Percentiles rank a stretch among this genome's conserved stretches.
Conservation (phyloP, 1,140 invertebrate genomes). For the Condylostylus longicornis region DNA sequence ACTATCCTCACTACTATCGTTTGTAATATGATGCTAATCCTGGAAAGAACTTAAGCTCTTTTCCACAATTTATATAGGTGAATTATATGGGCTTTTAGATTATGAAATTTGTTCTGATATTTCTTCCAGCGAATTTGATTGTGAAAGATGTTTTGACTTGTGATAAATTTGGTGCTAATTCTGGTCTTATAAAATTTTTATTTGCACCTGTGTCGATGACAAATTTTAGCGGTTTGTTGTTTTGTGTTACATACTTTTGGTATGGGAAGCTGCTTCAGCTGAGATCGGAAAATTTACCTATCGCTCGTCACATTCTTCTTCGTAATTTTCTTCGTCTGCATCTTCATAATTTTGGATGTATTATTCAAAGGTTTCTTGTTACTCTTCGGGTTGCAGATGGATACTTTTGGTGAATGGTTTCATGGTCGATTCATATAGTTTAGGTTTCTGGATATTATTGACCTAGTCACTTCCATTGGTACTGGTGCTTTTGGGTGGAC, state of each 20-base stretch:
- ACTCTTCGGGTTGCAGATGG: slow-evolving; percentile 2
- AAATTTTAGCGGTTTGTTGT: slow-evolving; percentile 1
- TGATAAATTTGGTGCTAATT: background rate
- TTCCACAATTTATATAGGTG: slow-evolving; percentile 1
- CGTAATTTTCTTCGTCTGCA: background rate
- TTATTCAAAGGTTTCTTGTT: slow-evolving; percentile 4
- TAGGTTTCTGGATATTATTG: slow-evolving; percentile 5
- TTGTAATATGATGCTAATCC: slow-evolving; percentile 4
- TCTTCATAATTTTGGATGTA: slow-evolving; percentile 4
- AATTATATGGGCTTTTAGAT: background rate
- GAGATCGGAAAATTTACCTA: background rate
- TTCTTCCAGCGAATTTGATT: background rate
- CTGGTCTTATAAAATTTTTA: slow-evolving; percentile 2
- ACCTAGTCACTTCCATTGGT: slow-evolving; percentile 9
- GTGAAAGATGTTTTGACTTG: background rate
- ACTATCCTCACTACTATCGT: no score
- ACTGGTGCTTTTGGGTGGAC: slow-evolving; percentile 5
- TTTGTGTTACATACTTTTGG: slow-evolving; percentile 1
- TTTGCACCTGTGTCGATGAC: no score
- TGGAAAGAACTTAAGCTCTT: slow-evolving; percentile 3
- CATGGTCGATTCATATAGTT: slow-evolving; percentile 10
- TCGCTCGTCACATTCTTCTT: slow-evolving; percentile 2
- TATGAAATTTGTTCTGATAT: slow-evolving; percentile 7
- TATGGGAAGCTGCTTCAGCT: no score
- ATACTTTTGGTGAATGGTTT: background rate